Evolutionary conservation across 1,140 invertebrate species (phyloP), one percentile per base, ranked within the genome.

Genomic region (Coptotermes formosanus): DNA sequence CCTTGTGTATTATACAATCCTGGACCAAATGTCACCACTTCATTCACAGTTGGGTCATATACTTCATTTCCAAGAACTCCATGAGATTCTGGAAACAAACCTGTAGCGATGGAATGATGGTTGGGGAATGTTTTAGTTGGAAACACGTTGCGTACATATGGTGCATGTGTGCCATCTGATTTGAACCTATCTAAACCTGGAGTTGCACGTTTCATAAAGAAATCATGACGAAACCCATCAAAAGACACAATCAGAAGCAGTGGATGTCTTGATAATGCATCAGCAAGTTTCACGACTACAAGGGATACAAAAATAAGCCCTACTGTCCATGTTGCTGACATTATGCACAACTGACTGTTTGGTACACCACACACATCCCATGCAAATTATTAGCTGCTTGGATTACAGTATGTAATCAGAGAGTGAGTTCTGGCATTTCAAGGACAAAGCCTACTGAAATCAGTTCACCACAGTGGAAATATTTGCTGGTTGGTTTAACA

Each of bases 91-190:
- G 94, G 91, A 89, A 94, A 96, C 32, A 96, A 89, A 7, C 96
- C 96, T 38, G 96, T 97, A 0, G 93, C 95, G 64, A 97, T 94
- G 2, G 94, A 93, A 89, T 95, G 95, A 91, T 97, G 96, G 91
- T 97, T 97, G 3, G 95, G 95, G 89, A 96, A 95, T 4, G 96
- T 97, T 91, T 95, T 95, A 2, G 95, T 95, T 0, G 94, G 91
- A 90, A 96, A 96, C 43, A 93, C 91, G 88, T 95, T 93, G 83
- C 90, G 91, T 92, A 96, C 94, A 88, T 94, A 94, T 45, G 94
- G 92, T 0, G 93, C 91, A 85, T 92, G 91, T 1, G 93, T 92
- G 1, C 95, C 95, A 88, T 92, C 90, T 3, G 91, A 87, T 85
- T 91, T 92, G 52, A 96, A 88, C 48, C 89, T 88, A 44, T 93